Evolutionary conservation across 2,888 invertebrate species (phyloP).

Genomic region (Dermolepida albohirtum): DNA sequence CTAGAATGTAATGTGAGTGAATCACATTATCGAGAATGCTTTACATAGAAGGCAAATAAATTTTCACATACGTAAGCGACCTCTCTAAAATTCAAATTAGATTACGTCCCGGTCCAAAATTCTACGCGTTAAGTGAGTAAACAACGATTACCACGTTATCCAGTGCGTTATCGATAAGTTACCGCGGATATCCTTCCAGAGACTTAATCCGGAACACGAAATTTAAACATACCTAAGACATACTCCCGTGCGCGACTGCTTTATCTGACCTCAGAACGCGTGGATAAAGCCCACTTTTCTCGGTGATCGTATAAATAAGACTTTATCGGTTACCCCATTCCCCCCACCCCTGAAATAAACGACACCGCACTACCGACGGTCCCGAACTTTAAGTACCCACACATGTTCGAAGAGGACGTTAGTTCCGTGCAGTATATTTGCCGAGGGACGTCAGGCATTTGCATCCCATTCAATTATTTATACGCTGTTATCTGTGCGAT

Average conservation of each 20-base stretch:
- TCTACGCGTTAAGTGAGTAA: constrained; percentile 6
- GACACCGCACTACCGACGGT: constrained; percentile 23
- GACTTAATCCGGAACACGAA: constrained; percentile 15
- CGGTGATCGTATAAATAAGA: constrained; percentile 41
- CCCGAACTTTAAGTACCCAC: constrained; percentile 41
- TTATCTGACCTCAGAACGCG: constrained; percentile 30
- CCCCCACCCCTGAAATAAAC: constrained; percentile 21
- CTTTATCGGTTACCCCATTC: constrained; percentile 28
- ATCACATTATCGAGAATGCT: no score
- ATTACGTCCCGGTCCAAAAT: not conserved
- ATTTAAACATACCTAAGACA: constrained; percentile 23
- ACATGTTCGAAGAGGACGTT: constrained; percentile 31
- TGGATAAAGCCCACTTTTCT: constrained; percentile 28
- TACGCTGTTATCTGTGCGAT: constrained; percentile 48
- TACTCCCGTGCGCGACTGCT: constrained; percentile 8
- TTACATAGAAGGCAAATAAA: no score
- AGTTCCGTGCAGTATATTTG: constrained; percentile 36
- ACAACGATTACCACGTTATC: constrained; percentile 16
- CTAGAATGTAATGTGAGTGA: no score
- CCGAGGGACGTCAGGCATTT: constrained; percentile 44
- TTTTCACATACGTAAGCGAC: not conserved
- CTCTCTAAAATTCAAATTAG: constrained; percentile 23
- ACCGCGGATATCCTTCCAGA: constrained; percentile 7
- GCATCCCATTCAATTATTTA: constrained; percentile 52
- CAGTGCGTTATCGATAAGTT: constrained; percentile 24